Conservation (phyloP, 2,888 invertebrate species). For the Celastrina argiolus region DNA sequence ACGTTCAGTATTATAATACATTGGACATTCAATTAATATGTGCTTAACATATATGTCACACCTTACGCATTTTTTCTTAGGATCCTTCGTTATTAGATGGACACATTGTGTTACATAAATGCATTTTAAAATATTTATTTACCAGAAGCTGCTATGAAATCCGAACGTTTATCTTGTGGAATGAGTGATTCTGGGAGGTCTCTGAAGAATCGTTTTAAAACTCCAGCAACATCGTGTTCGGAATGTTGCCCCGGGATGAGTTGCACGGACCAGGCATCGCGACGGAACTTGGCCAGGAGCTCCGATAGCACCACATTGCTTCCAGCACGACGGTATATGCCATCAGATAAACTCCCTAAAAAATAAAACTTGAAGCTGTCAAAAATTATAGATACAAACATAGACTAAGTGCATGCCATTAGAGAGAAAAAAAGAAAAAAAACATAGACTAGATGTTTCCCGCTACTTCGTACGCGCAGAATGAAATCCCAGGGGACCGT, state of each 20-base stretch:
- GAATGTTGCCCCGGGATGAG: slow-evolving; percentile 85
- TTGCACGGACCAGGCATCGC: slow-evolving; percentile 91
- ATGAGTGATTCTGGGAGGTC: slow-evolving; percentile 91
- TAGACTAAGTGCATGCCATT: too few relatives aligned
- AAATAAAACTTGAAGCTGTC: background rate
- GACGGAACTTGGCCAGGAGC: slow-evolving; percentile 84
- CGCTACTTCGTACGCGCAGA: too few relatives aligned
- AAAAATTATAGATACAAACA: too few relatives aligned
- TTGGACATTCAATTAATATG: too few relatives aligned
- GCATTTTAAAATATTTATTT: slow-evolving; percentile 37
- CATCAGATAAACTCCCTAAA: slow-evolving; percentile 88
- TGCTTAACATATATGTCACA: too few relatives aligned
- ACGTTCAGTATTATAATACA: too few relatives aligned
- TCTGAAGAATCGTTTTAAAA: slow-evolving; percentile 92
- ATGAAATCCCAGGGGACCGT: too few relatives aligned
- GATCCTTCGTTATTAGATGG: too few relatives aligned
- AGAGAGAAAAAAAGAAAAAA: too few relatives aligned
- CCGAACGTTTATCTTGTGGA: slow-evolving; percentile 82
- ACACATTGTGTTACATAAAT: too few relatives aligned
- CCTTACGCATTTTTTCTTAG: too few relatives aligned
- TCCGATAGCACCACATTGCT: slow-evolving; percentile 85
- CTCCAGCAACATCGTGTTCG: slow-evolving; percentile 93
- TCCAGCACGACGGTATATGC: slow-evolving; percentile 92
- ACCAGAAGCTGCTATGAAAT: slow-evolving; percentile 84
- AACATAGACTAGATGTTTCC: too few relatives aligned